Conservation (phyloP, 2,797 vertebrate species). For the Peromyscus aztecus region DNA sequence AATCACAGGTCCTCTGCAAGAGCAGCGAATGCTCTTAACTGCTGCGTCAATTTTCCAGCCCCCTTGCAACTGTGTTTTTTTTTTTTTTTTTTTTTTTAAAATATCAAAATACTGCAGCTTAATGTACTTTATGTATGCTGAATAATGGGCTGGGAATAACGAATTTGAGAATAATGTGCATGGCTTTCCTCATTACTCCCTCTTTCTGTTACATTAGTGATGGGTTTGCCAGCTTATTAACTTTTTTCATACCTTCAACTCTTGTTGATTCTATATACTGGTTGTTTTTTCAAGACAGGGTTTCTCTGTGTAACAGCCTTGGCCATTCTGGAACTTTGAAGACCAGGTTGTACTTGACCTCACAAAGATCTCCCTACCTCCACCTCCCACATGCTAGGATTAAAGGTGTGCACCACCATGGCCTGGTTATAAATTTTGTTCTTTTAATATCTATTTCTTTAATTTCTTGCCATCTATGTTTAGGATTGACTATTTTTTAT, state of each 20-base stretch:
- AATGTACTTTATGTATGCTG: not conserved
- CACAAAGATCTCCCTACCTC: not conserved
- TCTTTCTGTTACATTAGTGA: not conserved
- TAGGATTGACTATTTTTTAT: not conserved
- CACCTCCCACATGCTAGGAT: not conserved
- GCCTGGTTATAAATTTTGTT: not conserved
- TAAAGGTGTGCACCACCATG: not conserved
- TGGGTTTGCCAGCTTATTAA: not conserved
- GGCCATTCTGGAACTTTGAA: not conserved
- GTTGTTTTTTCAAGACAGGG: not conserved
- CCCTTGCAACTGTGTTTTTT: not conserved
- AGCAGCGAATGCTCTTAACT: not conserved
- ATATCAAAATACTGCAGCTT: not conserved
- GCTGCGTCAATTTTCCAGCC: not conserved
- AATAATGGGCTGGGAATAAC: not conserved
- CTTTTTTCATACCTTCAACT: not conserved
- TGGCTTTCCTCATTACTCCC: not conserved
- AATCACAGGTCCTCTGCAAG: not conserved
- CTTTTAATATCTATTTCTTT: not conserved
- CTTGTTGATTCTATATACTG: not conserved
- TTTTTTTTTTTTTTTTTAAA: not conserved
- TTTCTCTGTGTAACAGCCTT: not conserved
- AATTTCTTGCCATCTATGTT: not conserved
- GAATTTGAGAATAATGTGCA: not conserved
- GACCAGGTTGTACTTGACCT: not conserved